Evolutionary conservation across 64 coral and sea anemone genomes (phyloP).

Genomic region (Dendronephthya gigantea): DNA sequence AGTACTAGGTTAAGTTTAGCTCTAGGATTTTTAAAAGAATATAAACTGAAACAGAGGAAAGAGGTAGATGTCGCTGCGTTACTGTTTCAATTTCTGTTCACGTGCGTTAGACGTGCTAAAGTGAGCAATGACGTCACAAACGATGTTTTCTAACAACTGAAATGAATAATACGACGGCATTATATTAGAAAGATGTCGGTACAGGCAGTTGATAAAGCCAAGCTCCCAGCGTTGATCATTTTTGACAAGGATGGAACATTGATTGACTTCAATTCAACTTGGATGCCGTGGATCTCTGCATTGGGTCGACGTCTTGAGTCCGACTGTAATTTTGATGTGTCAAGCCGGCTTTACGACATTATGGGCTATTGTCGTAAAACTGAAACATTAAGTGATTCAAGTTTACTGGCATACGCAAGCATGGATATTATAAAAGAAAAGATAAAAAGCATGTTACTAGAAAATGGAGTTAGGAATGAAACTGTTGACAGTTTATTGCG

Average conservation of each 20-base stretch:
- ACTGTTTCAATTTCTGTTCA: not conserved
- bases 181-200: not conserved
- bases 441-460: constrained; percentile 60
- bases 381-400: constrained; percentile 46
- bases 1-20: too few species aligned
- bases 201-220: not conserved
- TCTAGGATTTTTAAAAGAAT: not conserved
- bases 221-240: constrained; percentile 50
- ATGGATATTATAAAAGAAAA: constrained; percentile 67
- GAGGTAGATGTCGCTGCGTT: not conserved
- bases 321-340: constrained; percentile 41
- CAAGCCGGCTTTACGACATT: constrained; percentile 52
- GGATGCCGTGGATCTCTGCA: constrained; percentile 75
- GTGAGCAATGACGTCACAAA: not conserved
- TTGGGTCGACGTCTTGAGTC: constrained; percentile 58
- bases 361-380: constrained; percentile 66
- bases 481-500: constrained; percentile 42
- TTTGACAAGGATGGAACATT: constrained; percentile 96
- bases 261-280: constrained; percentile 75
- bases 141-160: not conserved
- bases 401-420: constrained; percentile 69
- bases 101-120: not conserved
- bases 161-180: not conserved
- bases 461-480: constrained; percentile 38
- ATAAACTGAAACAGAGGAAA: not conserved